Percentiles rank a stretch among this genome's conserved stretches.
phyloP scores from a whole-genome alignment of 1,140 invertebrate genomes.

The Limonius californicus region DNA sequence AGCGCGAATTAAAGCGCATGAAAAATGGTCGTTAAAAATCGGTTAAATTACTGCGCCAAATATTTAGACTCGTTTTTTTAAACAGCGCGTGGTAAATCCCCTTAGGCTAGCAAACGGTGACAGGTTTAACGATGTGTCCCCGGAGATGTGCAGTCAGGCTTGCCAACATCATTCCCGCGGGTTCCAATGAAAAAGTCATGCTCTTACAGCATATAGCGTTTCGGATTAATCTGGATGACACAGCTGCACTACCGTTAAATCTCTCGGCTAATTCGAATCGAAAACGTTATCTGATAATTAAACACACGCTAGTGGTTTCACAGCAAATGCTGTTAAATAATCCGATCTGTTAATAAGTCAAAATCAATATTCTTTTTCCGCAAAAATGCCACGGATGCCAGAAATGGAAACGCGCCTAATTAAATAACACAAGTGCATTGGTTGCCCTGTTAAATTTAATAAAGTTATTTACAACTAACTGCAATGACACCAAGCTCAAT shows the following conservation, averaged over 20 bases:
- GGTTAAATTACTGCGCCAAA: not conserved
- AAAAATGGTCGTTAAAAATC: not conserved
- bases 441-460: too few relatives aligned
- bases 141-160: not conserved
- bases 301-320: not conserved
- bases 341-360: not conserved
- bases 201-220: not conserved
- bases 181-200: not conserved
- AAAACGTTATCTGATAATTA: conserved; percentile 1
- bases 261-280: not conserved
- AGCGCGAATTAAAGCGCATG: too few relatives aligned
- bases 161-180: conserved; percentile 1
- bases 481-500: too few relatives aligned
- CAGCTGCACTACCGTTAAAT: not conserved
- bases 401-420: too few relatives aligned
- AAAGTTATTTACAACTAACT: too few relatives aligned
- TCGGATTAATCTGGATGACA: not conserved
- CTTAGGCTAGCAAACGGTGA: conserved; percentile 6
- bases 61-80: not conserved
- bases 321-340: not conserved
- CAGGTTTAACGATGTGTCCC: conserved; percentile 6
- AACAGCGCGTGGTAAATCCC: not conserved
- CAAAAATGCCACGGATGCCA: too few relatives aligned
- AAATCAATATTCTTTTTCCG: not conserved
- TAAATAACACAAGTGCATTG: too few relatives aligned